Conservation (phyloP, 30 jellyfish, hydroid and myxozoan genomes). For the Hydractinia echinata region DNA sequence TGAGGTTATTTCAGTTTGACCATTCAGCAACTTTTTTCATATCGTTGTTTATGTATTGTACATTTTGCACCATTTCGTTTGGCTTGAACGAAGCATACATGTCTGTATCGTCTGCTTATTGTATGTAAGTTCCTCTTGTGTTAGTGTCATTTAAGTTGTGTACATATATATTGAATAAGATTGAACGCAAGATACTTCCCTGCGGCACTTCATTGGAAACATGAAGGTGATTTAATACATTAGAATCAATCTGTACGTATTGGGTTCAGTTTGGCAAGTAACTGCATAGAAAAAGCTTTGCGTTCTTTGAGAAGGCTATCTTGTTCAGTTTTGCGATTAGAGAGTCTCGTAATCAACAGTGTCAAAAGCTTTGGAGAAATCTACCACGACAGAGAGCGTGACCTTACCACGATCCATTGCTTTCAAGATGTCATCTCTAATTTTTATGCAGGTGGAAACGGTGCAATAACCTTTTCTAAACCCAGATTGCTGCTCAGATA, state of each 20-base stretch:
- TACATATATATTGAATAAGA: slow-evolving; percentile 4
- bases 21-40: not conserved
- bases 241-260: not conserved
- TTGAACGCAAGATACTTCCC: not conserved
- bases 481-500: too few species aligned
- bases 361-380: not conserved
- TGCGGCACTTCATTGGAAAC: not conserved
- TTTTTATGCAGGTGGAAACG: too few species aligned
- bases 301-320: not conserved
- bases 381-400: slow-evolving; percentile 1
- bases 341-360: not conserved
- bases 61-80: not conserved
- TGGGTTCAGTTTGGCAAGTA: not conserved
- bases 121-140: not conserved
- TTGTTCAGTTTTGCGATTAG: not conserved
- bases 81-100: not conserved
- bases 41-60: not conserved
- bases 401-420: not conserved
- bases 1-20: not conserved
- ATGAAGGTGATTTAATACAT: not conserved
- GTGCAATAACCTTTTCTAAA: too few species aligned
- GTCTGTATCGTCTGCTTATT: slow-evolving; percentile 9
- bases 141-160: not conserved
- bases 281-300: not conserved
- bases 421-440: not conserved